Conservation (phyloP, 1,140 invertebrate species). For the Bombus sibiricus region DNA sequence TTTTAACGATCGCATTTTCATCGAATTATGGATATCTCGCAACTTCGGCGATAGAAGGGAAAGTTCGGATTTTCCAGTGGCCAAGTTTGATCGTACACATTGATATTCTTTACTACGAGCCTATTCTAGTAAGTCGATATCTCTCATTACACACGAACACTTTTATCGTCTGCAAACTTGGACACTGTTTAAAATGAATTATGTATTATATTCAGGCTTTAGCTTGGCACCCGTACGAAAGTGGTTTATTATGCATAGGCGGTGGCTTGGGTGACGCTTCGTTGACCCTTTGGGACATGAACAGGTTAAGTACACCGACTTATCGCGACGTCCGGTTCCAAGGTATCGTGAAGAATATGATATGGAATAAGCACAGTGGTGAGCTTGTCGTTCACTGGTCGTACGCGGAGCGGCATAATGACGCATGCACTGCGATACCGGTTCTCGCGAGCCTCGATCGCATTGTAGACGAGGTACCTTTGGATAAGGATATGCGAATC, state of each 20-base stretch:
- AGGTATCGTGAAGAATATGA: slow-evolving; percentile 64
- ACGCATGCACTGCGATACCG: slow-evolving; percentile 48
- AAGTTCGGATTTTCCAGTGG: slow-evolving; percentile 61
- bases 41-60: slow-evolving; percentile 33
- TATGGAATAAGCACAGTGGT: slow-evolving; percentile 74
- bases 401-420: slow-evolving; percentile 33
- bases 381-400: slow-evolving; percentile 76
- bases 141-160: neutral
- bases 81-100: slow-evolving; percentile 40
- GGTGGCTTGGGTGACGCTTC: slow-evolving; percentile 61
- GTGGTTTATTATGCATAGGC: slow-evolving; percentile 68
- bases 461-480: slow-evolving; percentile 68
- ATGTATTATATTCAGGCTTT: slow-evolving; percentile 56
- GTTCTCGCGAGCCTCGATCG: slow-evolving; percentile 67
- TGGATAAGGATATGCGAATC: slow-evolving; percentile 36
- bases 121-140: slow-evolving; percentile 44
- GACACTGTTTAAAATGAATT: too few relatives aligned
- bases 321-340: slow-evolving; percentile 58
- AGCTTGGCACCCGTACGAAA: slow-evolving; percentile 73
- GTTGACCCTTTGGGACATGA: slow-evolving; percentile 72
- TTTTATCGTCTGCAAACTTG: neutral
- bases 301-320: slow-evolving; percentile 42
- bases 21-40: slow-evolving; percentile 63
- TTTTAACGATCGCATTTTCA: slow-evolving; percentile 65
- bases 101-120: slow-evolving; percentile 58